Evolutionary conservation across 2,797 vertebrate species (phyloP).

Genomic region (Trachops cirrhosus): DNA sequence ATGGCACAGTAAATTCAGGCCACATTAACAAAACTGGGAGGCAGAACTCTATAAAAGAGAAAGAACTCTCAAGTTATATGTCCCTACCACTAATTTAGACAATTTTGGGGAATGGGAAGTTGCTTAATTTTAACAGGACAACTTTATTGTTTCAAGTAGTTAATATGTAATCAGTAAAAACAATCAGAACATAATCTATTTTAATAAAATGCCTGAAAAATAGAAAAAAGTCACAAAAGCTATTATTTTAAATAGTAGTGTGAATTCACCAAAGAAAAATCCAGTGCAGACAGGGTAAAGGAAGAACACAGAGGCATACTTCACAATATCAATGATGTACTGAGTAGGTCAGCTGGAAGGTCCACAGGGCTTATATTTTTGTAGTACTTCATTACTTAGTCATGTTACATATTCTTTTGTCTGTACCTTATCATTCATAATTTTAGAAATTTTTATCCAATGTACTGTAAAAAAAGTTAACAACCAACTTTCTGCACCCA

Average conservation of each 20-base stretch:
- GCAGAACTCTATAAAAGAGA: background rate
- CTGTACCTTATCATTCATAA: constrained; percentile 15
- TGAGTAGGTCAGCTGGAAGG: background rate
- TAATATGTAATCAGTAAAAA: constrained; percentile 10
- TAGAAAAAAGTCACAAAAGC: background rate
- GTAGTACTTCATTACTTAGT: background rate
- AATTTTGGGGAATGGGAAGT: background rate
- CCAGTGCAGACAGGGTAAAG: background rate
- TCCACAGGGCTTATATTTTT: background rate
- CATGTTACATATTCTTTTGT: background rate
- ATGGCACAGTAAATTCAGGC: background rate
- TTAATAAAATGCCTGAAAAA: background rate
- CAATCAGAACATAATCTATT: background rate
- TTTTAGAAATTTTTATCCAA: constrained; percentile 41
- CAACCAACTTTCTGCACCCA: background rate
- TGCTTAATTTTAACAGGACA: constrained; percentile 28
- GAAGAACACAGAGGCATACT: background rate
- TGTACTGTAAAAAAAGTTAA: background rate
- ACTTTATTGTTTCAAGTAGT: constrained; percentile 8
- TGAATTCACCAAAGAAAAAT: background rate
- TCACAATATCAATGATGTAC: background rate
- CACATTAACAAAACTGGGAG: background rate
- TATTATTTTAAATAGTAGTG: background rate
- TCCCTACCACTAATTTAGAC: background rate
- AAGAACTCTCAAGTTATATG: background rate